Evolutionary conservation across 2,113 vertebrate species (phyloP), one percentile per base, ranked within the genome.

Genomic region (Chlamydotis undulata): DNA sequence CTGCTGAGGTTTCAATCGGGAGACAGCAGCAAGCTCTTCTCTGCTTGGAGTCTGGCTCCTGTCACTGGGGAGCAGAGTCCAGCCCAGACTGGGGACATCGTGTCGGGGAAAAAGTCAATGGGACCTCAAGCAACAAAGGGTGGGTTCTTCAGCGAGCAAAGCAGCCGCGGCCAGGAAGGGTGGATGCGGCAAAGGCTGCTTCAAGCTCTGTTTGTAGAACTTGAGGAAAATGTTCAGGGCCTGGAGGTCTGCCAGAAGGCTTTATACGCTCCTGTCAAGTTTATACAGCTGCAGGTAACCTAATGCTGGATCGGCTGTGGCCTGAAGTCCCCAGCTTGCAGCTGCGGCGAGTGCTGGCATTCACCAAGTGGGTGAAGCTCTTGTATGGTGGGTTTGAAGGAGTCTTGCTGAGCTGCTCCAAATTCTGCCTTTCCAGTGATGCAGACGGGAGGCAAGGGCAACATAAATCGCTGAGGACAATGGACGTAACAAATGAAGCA

Each of bases 51-150:
- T 35, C 24, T 65, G 43, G 11, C 39, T 84, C 21, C 39, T 73
- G 14, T 28, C 6, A 12, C 11, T 43, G 17, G 10, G 39, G 19
- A 77, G 59, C 26, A 12, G 26, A 50, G 74, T 33, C 60, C n/a
- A 53, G 41, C 35, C 28, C 26, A 7, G 14, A 14, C 29, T 64
- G 50, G 50, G 60, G 50, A 29, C 29, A 14, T 37, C 14, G 0
- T 2, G 2, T 24, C 37, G 22, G 35, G 35, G 56, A 14, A 60
- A n/a, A 82, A 16, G 10, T 21, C 0, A 0, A 0, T 17, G 71
- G 14, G 10, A 60, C 19, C 19, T 25, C 75, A 61, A 61, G 31
- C 31, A 35, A 1, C 1, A 7, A 9, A 43, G 41, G 26, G 8
- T 57, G 12, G 4, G 11, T n/a, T 63, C 71, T 67, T 57, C 3